Base-by-base conservation (phyloP, 2,113 vertebrate genomes). In the Eonycteris spelaea region DNA sequence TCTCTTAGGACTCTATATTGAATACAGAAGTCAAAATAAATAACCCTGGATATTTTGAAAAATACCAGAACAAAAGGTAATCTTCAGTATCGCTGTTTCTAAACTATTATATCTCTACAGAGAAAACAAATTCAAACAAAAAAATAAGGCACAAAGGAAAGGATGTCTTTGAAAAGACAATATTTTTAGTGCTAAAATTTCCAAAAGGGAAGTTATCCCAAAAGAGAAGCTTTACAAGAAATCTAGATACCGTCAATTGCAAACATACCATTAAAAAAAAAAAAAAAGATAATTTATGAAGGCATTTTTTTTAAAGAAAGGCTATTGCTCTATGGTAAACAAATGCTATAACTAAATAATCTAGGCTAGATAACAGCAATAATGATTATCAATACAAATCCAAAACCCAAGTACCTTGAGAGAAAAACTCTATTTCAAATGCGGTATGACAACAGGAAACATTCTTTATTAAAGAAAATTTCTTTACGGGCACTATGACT, bases 11-110 rank as follows among this genome's bases (percentile, higher is more conserved):
- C 87, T 65, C 79, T 65, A 24, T 35, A 96, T 4, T 82, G 55
- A 98, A 93, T 94, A 89, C 33, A 80, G 51, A 94, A 97, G 55
- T 86, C 33, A 86, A 98, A 98, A 96, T 26, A 95, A 92, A 91
- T 65, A 96, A 63, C 14, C 78, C 74, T 65, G 24, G 7, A 91
- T 19, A 26, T 95, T 97, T 96, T 95, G 4, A 75, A 97, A 98
- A 97, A 80, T 26, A 93, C 8, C 13, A 85, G 4, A 85, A 92
- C 45, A 95, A 97, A 96, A 43, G 77, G 1, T 7, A 92, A 28
- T 88, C 70, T 55, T 97, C 67, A 86, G 3, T 80, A 74, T 91
- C 70, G 71, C 35, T 97, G 22, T 7, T 96, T 96, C 90, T 84
- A 98, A 59, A 48, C 7, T 16, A 24, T 86, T 85, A 26, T 95